These are phyloP conservation scores for Dolichotis patagonum DNA, from an alignment of 2,113 vertebrate genomes.

Conservation along the genomic window DNA sequence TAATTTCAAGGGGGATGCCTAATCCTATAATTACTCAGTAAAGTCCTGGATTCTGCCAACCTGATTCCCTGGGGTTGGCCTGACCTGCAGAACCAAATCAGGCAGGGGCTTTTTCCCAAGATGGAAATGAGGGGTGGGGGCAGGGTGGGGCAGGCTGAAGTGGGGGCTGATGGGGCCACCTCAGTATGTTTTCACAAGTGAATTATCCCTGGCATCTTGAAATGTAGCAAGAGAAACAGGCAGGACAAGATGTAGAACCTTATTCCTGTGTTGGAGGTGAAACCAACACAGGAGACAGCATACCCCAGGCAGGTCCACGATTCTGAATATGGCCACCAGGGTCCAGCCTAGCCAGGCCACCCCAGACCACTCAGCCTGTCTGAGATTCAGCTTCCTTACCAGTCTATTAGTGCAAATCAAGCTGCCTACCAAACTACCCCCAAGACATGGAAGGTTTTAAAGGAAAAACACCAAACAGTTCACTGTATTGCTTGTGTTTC, in stretches of 20 bases:
- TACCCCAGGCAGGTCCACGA: not conserved
- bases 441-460: not conserved
- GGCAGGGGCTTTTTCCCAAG: not conserved
- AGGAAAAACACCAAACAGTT: not conserved
- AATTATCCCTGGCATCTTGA: not conserved
- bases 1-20: slow-evolving; percentile 86
- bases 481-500: accelerated
- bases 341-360: not conserved
- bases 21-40: slow-evolving; percentile 87
- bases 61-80: not conserved
- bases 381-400: not conserved
- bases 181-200: not conserved
- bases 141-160: no score
- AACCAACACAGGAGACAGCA: no score
- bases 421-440: not conserved
- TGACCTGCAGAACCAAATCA: slow-evolving; percentile 45
- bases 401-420: not conserved
- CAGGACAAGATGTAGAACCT: not conserved
- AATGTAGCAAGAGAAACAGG: not conserved
- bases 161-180: not conserved
- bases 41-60: slow-evolving; percentile 80
- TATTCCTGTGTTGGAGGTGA: not conserved
- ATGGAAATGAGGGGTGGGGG: not conserved
- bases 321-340: not conserved
- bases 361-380: not conserved